Percentiles rank a stretch among this genome's conserved stretches.
Evolutionary conservation across 1,140 invertebrate genomes (phyloP).

Genomic region (Drosophila setifemur): DNA sequence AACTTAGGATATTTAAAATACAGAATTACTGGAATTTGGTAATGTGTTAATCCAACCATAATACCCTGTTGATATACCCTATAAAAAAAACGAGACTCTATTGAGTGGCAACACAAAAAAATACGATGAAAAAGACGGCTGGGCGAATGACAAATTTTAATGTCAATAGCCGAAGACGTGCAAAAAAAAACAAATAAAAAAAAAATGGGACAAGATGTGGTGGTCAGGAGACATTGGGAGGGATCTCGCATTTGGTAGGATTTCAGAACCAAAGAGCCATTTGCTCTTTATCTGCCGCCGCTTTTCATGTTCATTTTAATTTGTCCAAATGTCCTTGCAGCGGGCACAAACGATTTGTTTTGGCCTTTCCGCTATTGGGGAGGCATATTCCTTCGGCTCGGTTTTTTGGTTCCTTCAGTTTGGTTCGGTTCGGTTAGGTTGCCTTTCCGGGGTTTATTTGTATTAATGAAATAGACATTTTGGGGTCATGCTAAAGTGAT

Average conservation of each 20-base stretch:
- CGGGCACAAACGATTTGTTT: conserved; percentile 74
- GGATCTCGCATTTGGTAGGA: background rate
- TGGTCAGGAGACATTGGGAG: background rate
- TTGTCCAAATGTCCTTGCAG: conserved; percentile 75
- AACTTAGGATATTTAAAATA: too few relatives aligned
- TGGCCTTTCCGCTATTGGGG: conserved; percentile 45
- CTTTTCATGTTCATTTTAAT: conserved; percentile 78
- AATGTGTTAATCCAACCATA: background rate
- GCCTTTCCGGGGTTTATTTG: conserved; percentile 69
- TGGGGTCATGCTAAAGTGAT: conserved; percentile 81
- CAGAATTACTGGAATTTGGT: background rate
- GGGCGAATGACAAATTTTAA: conserved; percentile 79
- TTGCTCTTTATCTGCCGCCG: conserved; percentile 62
- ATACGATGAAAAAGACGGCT: conserved; percentile 27
- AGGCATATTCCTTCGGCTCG: background rate
- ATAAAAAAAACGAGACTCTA: background rate
- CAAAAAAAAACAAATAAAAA: conserved; percentile 5
- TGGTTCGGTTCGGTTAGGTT: background rate
- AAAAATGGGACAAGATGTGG: background rate
- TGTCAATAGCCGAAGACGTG: conserved; percentile 72
- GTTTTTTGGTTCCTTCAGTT: conserved; percentile 6
- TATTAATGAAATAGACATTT: conserved; percentile 82
- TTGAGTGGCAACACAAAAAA: conserved; percentile 36
- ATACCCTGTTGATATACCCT: background rate
- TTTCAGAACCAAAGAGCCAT: conserved; percentile 15